Base-by-base conservation (phyloP, 2,888 invertebrate species). In the Loripinus fragilis region DNA sequence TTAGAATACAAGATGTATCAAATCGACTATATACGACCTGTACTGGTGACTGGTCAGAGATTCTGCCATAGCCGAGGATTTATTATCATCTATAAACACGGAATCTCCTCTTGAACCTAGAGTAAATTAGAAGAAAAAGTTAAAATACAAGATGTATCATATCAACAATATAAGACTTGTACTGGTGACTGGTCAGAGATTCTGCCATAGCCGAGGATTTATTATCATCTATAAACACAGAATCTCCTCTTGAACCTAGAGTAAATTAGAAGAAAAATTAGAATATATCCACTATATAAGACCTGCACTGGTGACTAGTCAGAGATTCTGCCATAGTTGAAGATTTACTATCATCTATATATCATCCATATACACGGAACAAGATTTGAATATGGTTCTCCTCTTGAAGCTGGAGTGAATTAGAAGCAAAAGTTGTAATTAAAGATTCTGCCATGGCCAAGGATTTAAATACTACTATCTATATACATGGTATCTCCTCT, bases 391-490 rank as follows among this genome's bases (percentile, higher is more conserved):
- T n/a, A n/a, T 30, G 79, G 76, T 41, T 91, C 90, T 33, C 89
- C 90, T 25, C 91, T n/a, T n/a, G n/a, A n/a, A n/a, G n/a, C n/a
- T n/a, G n/a, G n/a, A n/a, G n/a, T n/a, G n/a, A n/a, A n/a, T n/a
- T n/a, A n/a, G n/a, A n/a, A n/a, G n/a, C n/a, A n/a, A n/a, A n/a
- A n/a, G n/a, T n/a, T n/a, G n/a, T n/a, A n/a, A n/a, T n/a, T n/a
- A 97, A 95, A 0, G 97, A 97, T 17, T 98, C 97, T 88, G 97
- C 97, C 92, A 98, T 96, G 73, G 96, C 96, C 83, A 96, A 96
- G 87, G 96, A 96, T 23, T 91, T 91, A n/a, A n/a, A n/a, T n/a
- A 0, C 74, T 83, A 0, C 81, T 80, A 60, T 86, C 84, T 72
- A 86, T 87, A n/a, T 90, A 89, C 60, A 89, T 88, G 28, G 79